Evolutionary conservation across 2,113 vertebrate species (phyloP).

Genomic region (Hyla sarda): DNA sequence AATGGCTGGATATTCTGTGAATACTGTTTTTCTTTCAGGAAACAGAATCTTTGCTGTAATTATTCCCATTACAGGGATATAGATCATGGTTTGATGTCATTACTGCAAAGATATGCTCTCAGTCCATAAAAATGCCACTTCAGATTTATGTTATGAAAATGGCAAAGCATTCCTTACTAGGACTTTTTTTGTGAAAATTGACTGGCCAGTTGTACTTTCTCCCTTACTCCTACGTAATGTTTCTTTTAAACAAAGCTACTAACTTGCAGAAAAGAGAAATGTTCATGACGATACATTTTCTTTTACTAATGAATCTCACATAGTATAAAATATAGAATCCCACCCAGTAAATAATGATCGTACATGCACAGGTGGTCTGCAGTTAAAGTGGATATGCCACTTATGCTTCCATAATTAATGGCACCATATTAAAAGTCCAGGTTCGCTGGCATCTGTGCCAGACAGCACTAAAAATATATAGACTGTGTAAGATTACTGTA

Average conservation of each 20-base stretch:
- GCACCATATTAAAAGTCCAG: too few species aligned
- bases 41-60: conserved; percentile 60
- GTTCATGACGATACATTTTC: background rate
- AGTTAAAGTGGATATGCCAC: too few species aligned
- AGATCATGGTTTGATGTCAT: conserved; percentile 61
- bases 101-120: conserved; percentile 61
- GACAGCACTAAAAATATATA: too few species aligned
- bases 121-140: conserved; percentile 60
- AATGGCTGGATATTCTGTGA: background rate
- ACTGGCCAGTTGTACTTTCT: conserved; percentile 15
- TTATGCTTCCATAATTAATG: too few species aligned
- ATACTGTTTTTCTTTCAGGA: conserved; percentile 54
- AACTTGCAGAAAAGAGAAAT: background rate
- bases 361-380: too few species aligned
- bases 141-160: conserved; percentile 59
- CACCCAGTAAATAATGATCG: background rate
- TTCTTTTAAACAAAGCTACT: background rate
- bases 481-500: too few species aligned
- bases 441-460: too few species aligned
- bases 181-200: conserved; percentile 7
- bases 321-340: background rate
- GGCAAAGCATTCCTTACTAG: conserved; percentile 53
- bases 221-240: background rate
- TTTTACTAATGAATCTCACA: background rate
- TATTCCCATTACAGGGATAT: conserved; percentile 61